Evolutionary conservation across 30 jellyfish, hydroid and myxozoan genomes (phyloP).

Genomic region (Turritopsis rubra): DNA sequence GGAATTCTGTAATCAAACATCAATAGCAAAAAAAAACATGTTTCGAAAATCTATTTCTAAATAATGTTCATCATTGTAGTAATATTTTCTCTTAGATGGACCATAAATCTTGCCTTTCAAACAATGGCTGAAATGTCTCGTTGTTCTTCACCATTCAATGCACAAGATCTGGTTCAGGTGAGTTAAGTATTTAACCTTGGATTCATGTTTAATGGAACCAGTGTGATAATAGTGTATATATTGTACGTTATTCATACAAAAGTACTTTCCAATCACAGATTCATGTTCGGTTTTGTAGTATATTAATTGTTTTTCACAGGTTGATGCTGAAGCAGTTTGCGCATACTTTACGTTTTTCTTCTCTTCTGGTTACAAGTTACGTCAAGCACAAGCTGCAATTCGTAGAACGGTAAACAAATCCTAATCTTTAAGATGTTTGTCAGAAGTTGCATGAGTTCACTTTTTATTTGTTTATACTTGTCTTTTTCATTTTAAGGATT

Average conservation of each 20-base stretch:
- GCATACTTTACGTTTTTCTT: slow-evolving; percentile 58
- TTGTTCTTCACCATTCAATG: not conserved
- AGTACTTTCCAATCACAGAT: not conserved
- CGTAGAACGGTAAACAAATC: slow-evolving; percentile 35
- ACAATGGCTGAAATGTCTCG: not conserved
- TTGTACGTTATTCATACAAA: too few species aligned
- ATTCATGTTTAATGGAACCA: too few species aligned
- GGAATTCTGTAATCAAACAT: too few species aligned
- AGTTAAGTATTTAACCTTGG: not conserved
- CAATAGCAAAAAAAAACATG: too few species aligned
- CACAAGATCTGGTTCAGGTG: not conserved
- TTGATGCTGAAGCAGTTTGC: slow-evolving; percentile 52
- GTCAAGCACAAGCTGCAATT: slow-evolving; percentile 44
- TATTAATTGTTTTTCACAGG: slow-evolving; percentile 29
- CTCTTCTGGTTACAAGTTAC: slow-evolving; percentile 58
- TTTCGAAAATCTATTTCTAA: too few species aligned
- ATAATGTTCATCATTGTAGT: too few species aligned
- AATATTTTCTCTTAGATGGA: slow-evolving; percentile 3
- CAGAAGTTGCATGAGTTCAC: not conserved
- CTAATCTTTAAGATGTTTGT: not conserved
- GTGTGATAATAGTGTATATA: too few species aligned
- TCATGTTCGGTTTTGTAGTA: not conserved
- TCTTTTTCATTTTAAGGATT: not conserved
- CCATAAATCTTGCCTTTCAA: slow-evolving; percentile 8
- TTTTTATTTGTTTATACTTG: not conserved